Conservation (phyloP, 2,113 vertebrate genomes). For the Globicephala melas region DNA sequence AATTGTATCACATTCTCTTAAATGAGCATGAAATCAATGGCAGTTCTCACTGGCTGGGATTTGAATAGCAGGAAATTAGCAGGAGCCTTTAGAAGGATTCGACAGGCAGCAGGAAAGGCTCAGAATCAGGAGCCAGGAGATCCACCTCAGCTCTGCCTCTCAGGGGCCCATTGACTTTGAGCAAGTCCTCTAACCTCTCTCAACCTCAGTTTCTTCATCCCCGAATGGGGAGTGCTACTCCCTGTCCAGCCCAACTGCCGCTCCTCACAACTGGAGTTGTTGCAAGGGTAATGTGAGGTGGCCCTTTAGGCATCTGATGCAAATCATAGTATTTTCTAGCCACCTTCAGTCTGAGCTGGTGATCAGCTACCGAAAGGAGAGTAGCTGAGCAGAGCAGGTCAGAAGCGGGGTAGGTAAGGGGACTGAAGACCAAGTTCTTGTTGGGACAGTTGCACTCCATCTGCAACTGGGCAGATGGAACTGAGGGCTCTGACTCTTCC, state of each 20-base stretch:
- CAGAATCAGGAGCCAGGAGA: neutral
- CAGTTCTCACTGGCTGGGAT: constrained; percentile 25
- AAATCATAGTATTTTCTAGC: neutral
- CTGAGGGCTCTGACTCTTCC: neutral
- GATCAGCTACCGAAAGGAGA: neutral
- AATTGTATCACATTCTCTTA: constrained; percentile 26
- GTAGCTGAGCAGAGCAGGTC: neutral
- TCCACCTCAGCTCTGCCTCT: neutral
- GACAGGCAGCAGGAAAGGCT: neutral
- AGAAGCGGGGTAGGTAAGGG: neutral
- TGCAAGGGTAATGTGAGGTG: neutral
- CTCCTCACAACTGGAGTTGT: neutral
- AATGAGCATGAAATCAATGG: neutral
- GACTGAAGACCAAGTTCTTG: neutral
- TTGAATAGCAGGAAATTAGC: neutral
- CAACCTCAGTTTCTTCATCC: neutral
- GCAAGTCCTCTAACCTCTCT: neutral
- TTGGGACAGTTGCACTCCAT: neutral
- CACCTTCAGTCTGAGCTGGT: neutral
- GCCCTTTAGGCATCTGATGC: neutral
- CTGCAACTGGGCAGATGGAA: neutral
- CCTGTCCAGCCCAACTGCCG: neutral
- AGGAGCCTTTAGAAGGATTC: neutral
- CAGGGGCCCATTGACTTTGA: neutral
- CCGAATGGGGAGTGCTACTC: neutral